Evolutionary conservation across 2,113 vertebrate genomes (phyloP).

Genomic region (Lathamus discolor): DNA sequence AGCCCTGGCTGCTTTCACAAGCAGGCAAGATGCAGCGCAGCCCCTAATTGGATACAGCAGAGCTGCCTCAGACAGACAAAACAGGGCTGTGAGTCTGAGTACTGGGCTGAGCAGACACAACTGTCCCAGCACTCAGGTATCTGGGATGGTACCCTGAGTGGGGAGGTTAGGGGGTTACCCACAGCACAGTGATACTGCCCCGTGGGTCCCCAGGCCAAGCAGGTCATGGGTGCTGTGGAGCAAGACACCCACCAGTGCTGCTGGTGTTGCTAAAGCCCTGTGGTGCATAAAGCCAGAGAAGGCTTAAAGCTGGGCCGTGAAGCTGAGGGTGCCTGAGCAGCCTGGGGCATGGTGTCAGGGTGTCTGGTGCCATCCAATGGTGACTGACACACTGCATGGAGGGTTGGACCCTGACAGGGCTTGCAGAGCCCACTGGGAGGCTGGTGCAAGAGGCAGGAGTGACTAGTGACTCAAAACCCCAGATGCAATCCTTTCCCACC

Average conservation of each 20-base stretch:
- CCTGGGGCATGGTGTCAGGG: not conserved
- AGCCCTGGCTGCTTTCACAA: not conserved
- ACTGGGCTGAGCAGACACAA: not conserved
- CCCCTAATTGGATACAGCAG: conserved; percentile 26
- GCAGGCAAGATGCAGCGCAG: not conserved
- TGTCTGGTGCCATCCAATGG: not conserved
- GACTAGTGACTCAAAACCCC: not conserved
- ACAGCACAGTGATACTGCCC: not conserved
- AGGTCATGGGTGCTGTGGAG: not conserved
- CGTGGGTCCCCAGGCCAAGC: no score
- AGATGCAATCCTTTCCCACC: fast-evolving
- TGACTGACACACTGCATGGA: not conserved
- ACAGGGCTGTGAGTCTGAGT: not conserved
- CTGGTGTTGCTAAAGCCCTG: not conserved
- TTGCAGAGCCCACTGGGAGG: not conserved
- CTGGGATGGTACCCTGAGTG: not conserved
- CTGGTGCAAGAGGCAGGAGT: not conserved
- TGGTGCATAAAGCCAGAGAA: not conserved
- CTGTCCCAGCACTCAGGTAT: not conserved
- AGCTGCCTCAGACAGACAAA: not conserved
- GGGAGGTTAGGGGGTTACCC: not conserved
- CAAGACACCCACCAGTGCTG: not conserved
- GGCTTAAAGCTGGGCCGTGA: not conserved
- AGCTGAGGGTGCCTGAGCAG: not conserved
- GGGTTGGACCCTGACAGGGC: not conserved